Evolutionary conservation across 2,888 invertebrate genomes (phyloP).

Genomic region (Trissoscelio sp.): DNA sequence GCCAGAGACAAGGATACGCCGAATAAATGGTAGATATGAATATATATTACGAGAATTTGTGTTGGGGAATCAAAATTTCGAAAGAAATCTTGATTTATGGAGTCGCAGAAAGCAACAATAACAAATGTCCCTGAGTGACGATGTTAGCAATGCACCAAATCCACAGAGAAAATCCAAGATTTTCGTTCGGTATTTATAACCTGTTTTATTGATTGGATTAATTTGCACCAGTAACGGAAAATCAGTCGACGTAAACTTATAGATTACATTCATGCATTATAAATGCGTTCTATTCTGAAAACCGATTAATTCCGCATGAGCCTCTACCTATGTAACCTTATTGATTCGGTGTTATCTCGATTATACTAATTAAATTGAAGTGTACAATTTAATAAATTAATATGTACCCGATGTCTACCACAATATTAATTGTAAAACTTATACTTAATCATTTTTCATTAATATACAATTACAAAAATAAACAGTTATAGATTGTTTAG

Average conservation of each 20-base stretch:
- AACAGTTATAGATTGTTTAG: no score
- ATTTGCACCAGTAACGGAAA: not conserved
- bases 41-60: conserved; percentile 52
- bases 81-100: conserved; percentile 52
- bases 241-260: conserved; percentile 16
- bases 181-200: not conserved
- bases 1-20: conserved; percentile 27
- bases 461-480: not conserved
- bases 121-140: conserved; percentile 23
- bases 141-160: conserved; percentile 12
- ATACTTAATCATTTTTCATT: no score
- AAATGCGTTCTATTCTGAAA: conserved; percentile 27
- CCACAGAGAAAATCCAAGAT: not conserved
- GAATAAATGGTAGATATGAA: conserved; percentile 55
- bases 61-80: conserved; percentile 50
- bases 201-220: conserved; percentile 27
- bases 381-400: conserved; percentile 11
- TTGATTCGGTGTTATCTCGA: conserved; percentile 35
- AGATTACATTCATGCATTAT: conserved; percentile 30
- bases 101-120: conserved; percentile 17
- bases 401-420: not conserved
- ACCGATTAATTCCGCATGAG: conserved; percentile 35
- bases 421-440: no score
- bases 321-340: conserved; percentile 25
- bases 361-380: conserved; percentile 20